phyloP scores from a whole-genome alignment of 2,888 invertebrate species.

The Protodeltote pygarga region DNA sequence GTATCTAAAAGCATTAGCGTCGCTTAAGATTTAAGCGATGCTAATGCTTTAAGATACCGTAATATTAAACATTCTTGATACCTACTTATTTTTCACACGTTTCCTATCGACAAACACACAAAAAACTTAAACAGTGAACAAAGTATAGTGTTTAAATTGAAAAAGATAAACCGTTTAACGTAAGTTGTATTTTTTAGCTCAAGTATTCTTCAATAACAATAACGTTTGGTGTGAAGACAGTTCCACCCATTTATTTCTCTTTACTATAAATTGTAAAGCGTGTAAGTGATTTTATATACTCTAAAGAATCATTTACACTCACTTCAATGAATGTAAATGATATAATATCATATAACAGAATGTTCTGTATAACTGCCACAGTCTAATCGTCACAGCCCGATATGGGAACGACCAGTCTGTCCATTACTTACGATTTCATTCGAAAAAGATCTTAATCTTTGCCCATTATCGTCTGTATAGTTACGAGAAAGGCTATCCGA shows the following conservation, averaged over 20 bases:
- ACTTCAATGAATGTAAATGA: conserved; percentile 25
- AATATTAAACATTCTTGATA: conserved; percentile 34
- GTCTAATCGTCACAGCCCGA: conserved; percentile 60
- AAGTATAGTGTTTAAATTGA: no score
- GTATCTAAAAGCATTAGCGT: conserved; percentile 23
- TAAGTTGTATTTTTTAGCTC: conserved; percentile 7
- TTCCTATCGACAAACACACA: no score
- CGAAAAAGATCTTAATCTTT: conserved; percentile 77
- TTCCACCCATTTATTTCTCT: conserved; percentile 26
- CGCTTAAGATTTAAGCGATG: no score
- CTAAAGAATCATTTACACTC: conserved; percentile 17
- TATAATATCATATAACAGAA: conserved; percentile 37
- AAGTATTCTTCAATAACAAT: conserved; percentile 23
- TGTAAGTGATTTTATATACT: background rate
- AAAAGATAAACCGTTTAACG: no score
- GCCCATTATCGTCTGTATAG: conserved; percentile 76
- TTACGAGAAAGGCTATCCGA: conserved; percentile 78
- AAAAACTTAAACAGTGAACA: no score
- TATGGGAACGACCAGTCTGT: conserved; percentile 61
- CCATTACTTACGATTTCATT: conserved; percentile 80
- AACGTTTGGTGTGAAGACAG: conserved; percentile 21
- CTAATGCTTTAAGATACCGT: no score
- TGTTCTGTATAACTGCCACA: conserved; percentile 38
- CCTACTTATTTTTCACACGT: conserved; percentile 25
- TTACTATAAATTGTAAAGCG: background rate